phyloP scores from a whole-genome alignment of 2,888 invertebrate species.

The Kuschelorhynchus macadamiae region DNA sequence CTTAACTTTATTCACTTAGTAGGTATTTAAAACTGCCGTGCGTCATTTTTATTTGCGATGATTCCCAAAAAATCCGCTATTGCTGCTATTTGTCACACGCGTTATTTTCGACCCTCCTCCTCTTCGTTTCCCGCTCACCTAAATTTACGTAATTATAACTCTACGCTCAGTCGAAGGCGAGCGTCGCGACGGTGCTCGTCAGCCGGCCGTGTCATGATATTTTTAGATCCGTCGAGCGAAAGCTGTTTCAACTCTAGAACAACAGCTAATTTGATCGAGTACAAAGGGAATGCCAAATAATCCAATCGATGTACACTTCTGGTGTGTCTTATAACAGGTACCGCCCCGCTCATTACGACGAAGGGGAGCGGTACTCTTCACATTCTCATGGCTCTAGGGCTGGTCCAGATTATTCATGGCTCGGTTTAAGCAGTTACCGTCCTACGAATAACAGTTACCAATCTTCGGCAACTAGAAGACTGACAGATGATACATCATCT shows the following conservation, averaged over 20 bases:
- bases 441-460: slow-evolving; percentile 29
- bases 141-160: slow-evolving; percentile 56
- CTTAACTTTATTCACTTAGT: slow-evolving; percentile 24
- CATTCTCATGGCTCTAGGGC: slow-evolving; percentile 39
- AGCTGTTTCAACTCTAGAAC: slow-evolving; percentile 22
- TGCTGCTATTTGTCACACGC: slow-evolving; percentile 44
- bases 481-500: slow-evolving; percentile 54
- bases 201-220: slow-evolving; percentile 67
- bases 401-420: slow-evolving; percentile 45
- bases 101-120: slow-evolving; percentile 43
- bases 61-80: slow-evolving; percentile 40
- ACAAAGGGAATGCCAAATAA: slow-evolving; percentile 47
- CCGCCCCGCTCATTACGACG: slow-evolving; percentile 63
- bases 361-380: slow-evolving; percentile 49
- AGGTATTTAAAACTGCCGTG: slow-evolving; percentile 32
- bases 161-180: slow-evolving; percentile 56
- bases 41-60: slow-evolving; percentile 46
- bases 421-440: slow-evolving; percentile 45
- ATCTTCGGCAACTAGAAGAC: slow-evolving; percentile 40
- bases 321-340: slow-evolving; percentile 64
- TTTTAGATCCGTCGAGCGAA: slow-evolving; percentile 73
- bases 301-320: slow-evolving; percentile 59
- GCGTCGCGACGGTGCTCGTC: slow-evolving; percentile 58
- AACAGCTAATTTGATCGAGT: slow-evolving; percentile 25
- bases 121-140: slow-evolving; percentile 49